Evolutionary conservation across 1,140 invertebrate genomes (phyloP), one percentile per base, ranked within the genome.

Genomic region (Papilio machaon): DNA sequence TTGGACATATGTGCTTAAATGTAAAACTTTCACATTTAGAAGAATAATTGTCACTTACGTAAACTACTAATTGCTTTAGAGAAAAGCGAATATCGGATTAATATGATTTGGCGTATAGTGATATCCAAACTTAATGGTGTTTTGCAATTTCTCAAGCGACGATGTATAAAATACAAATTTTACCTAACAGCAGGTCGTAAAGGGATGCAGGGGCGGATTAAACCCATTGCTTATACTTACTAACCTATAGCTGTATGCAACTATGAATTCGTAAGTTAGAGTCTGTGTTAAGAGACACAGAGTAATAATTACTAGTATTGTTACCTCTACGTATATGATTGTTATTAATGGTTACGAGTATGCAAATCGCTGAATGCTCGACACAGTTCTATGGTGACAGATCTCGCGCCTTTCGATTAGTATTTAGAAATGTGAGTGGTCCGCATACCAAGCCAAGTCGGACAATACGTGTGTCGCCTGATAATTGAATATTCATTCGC

Each of bases 401-500:
- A 75, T 75, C 46, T 47, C 46, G 19, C 47, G 38, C n/a, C 43
- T 75, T 49, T 75, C 73, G n/a, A 47, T 52, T 75, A 19, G 73
- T 74, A 75, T 76, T 76, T 76, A 30, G 11, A 52, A 76, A 76
- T 23, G 23, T 76, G 17, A 74, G 74, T 13, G 47, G 17, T 11
- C 67, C 43, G 47, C 74, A 76, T 76, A 76, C 47, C 74, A 23
- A n/a, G 73, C 70, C 47, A 75, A 75, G 74, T 54, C 74, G 74
- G 19, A 89, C 86, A 89, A 89, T 87, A 83, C 67, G 54, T 47
- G 47, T 76, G 74, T 49, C 46, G 74, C 74, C 70, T 85, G 83
- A 79, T 79, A 47, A 87, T 89, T 87, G 84, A 85, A 88, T 87
- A 91, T 90, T 90, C 86, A 90, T 84, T 82, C 58, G 17, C 70